phyloP scores from a whole-genome alignment of 2,797 vertebrate species.

The Graptemys geographica region DNA sequence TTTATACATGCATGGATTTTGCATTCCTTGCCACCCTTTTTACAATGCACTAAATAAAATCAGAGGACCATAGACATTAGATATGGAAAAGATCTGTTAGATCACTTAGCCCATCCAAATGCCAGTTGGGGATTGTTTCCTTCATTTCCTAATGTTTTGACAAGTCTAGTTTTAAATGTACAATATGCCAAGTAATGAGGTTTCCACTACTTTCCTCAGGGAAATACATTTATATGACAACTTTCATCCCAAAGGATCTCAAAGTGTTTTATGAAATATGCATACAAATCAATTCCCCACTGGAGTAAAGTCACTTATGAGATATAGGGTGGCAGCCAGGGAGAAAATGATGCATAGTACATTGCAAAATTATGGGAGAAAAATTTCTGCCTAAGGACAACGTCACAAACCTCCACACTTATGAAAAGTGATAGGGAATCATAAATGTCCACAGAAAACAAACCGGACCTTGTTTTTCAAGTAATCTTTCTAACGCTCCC shows the following conservation, averaged over 20 bases:
- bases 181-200: conserved; percentile 74
- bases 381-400: conserved; percentile 70
- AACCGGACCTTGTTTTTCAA: background rate
- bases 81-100: conserved; percentile 70
- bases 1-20: conserved; percentile 42
- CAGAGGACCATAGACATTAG: conserved; percentile 49
- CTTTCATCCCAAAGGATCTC: conserved; percentile 72
- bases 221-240: conserved; percentile 79
- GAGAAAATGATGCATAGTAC: conserved; percentile 62
- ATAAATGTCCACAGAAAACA: background rate
- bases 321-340: conserved; percentile 67
- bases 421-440: conserved; percentile 9
- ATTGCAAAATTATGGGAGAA: conserved; percentile 58
- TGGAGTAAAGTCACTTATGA: conserved; percentile 70
- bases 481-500: background rate
- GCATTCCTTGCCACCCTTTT: conserved; percentile 55
- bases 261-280: conserved; percentile 77
- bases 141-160: conserved; percentile 74
- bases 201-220: conserved; percentile 71
- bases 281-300: conserved; percentile 75
- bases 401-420: conserved; percentile 46
- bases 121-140: conserved; percentile 67
- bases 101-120: conserved; percentile 61
- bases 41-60: conserved; percentile 61
- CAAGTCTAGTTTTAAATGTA: conserved; percentile 74